phyloP scores from a whole-genome alignment of 2,888 invertebrate species.

The Coleophora flavipennella region DNA sequence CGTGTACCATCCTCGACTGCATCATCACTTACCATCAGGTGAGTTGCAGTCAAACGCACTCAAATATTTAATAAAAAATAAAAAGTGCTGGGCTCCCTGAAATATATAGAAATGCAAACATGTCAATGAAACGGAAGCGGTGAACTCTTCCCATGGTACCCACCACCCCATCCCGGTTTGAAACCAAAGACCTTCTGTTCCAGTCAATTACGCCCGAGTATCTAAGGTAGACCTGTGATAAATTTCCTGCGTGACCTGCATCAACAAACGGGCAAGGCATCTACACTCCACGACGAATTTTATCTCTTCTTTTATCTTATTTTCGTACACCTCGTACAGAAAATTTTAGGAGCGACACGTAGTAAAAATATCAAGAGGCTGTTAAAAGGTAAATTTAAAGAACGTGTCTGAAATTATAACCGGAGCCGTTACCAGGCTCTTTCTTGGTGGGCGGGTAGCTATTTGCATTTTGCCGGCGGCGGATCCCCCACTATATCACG shows the following conservation, averaged over 20 bases:
- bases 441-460: conserved; percentile 21
- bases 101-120: not conserved
- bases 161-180: conserved; percentile 8
- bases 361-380: conserved; percentile 58
- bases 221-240: conserved; percentile 50
- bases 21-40: too few relatives aligned
- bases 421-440: conserved; percentile 43
- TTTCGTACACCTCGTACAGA: conserved; percentile 36
- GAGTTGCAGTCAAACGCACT: too few relatives aligned
- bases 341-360: conserved; percentile 48
- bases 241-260: conserved; percentile 55
- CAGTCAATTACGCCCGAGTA: conserved; percentile 45
- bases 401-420: conserved; percentile 57
- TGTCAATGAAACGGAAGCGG: not conserved
- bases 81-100: too few relatives aligned
- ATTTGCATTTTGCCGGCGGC: conserved; percentile 38
- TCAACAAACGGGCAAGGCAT: conserved; percentile 28
- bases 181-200: conserved; percentile 36
- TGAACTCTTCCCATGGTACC: too few relatives aligned
- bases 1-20: too few relatives aligned
- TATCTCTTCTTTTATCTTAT: conserved; percentile 47
- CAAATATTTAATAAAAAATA: too few relatives aligned
- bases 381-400: conserved; percentile 60
- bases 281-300: conserved; percentile 42
- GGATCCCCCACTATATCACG: not conserved